Evolutionary conservation across 2,888 invertebrate species (phyloP), one percentile per base, ranked within the genome.

Genomic region (Cheilosia grossa): DNA sequence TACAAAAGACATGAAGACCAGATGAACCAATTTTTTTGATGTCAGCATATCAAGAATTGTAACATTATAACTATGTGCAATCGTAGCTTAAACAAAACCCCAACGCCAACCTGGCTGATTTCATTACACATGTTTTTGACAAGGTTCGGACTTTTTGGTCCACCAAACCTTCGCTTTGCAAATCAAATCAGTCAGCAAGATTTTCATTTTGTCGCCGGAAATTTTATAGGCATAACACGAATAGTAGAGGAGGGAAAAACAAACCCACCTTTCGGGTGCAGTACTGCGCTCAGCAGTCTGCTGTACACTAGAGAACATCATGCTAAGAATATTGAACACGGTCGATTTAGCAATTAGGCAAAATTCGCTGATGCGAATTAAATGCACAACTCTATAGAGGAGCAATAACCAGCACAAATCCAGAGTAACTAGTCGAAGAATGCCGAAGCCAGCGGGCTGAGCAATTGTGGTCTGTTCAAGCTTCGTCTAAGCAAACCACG

Each of bases 341-440:
- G 70, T 78, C 78, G 70, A 78, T 78, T 78, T 78, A 78, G 78
- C 63, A 78, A 70, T 78, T 70, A 78, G 78, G 78, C 70, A 63
- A 78, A 70, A 70, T 63, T 78, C 78, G 70, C 56, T 78, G 78
- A 78, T 64, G 78, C 78, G 78, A 78, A 63, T 40, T 70, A 78
- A 78, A 63, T 47, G 63, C 69, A 24, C 54, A 59, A 19, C 53
- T 33, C n/a, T 21, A 30, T 7, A 58, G 27, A 56, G 40, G 27
- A 64, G 15, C 42, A 77, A 13, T 19, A 49, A 53, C 42, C 33
- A 77, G 33, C 21, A 30, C 17, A 44, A 59, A 33, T 19, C 58
- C 54, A 61, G 47, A 70, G 56, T 49, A 78, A 56, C 37, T 17
- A 53, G 21, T 21, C 61, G 24, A 77, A 27, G 59, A 67, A 77